Base-by-base conservation (phyloP, 2,888 invertebrate genomes). In the Harmothoe impar region DNA sequence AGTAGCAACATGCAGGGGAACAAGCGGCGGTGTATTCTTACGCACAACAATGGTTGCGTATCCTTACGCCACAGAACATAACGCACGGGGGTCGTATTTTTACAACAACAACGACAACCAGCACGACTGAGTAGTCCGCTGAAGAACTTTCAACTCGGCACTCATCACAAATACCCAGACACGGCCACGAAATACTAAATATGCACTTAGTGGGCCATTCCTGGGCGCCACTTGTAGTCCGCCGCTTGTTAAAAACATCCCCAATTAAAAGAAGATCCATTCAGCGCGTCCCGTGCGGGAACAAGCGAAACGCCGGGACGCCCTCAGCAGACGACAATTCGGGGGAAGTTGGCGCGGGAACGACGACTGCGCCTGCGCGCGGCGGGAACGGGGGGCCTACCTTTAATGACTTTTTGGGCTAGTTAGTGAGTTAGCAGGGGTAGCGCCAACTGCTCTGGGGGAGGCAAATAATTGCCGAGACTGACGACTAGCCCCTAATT, bases 371-470 rank as follows among this genome's bases (percentile, higher is more conserved):
- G 81, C 10, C 3, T n/a, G 7, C 23, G 77, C 31, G 31, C 33
- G 77, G 29, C 23, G 33, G 81, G 81, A 20, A 43, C 10, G 43
- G 43, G n/a, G 77, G 81, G n/a, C 35, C 23, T 81, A 81, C 81
- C 81, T 81, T 43, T 81, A 81, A 81, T 81, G 81, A 81, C 81
- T 81, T 81, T 43, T 43, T 43, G 33, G 81, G 81, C 81, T 81
- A 81, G 81, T 81, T 81, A 81, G 81, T 35, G 20, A 81, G 81
- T 81, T 81, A 81, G 81, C 81, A 43, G 25, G 35, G 43, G 43
- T 7, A 51, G 23, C n/a, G n/a, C n/a, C n/a, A n/a, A n/a, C n/a
- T 10, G 85, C 7, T n/a, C 23, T 52, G 10, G 25, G 86, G 54
- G 56, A 84, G 25, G 86, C 25, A 56, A 86, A 86, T 86, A 86